Evolutionary conservation across 1,140 invertebrate species (phyloP), one percentile per base, ranked within the genome.

Genomic region (Drosophila ogumai): DNA sequence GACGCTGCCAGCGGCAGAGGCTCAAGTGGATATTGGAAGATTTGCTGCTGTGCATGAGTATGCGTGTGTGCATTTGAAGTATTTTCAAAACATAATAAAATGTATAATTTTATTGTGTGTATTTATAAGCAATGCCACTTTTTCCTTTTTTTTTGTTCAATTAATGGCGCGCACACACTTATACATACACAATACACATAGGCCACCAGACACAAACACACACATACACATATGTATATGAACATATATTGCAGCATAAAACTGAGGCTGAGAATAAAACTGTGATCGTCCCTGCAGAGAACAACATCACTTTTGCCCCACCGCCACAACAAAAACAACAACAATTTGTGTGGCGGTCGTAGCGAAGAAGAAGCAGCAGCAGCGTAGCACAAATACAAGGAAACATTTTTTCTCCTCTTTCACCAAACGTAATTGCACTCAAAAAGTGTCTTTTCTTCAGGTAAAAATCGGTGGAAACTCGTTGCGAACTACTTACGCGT

Each of bases 1-100:
- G 54, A 60, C 68, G 55, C 31, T 2, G n/a, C 19, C 68, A 15
- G 49, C 59, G 31, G 36, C 61, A 41, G 47, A 17, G 65, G 67
- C 50, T 87, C 79, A 88, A 87, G 84, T 82, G 86, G 66, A 69
- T 52, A 77, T 66, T 36, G 57, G 58, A 75, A 64, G 72, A 63
- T 82, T 73, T 74, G 12, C 17, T 36, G 15, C 32, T 46, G 52
- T 47, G 46, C 28, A 13, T 17, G 28, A 13, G 61, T 25, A 31
- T 28, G 63, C 56, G 17, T 65, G 49, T 36, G 63, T 50, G 66
- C 69, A 57, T 71, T 87, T 88, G 81, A 85, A 88, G 85, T 90
- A 90, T 81, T 88, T 88, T 88, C 85, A 80, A 88, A 88, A 88
- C 85, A 88, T 81, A 81, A 88, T 88, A 88, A 88, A 90, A 67